Evolutionary conservation across 2,888 invertebrate genomes (phyloP).

Genomic region (Caenorhabditis sp.): DNA sequence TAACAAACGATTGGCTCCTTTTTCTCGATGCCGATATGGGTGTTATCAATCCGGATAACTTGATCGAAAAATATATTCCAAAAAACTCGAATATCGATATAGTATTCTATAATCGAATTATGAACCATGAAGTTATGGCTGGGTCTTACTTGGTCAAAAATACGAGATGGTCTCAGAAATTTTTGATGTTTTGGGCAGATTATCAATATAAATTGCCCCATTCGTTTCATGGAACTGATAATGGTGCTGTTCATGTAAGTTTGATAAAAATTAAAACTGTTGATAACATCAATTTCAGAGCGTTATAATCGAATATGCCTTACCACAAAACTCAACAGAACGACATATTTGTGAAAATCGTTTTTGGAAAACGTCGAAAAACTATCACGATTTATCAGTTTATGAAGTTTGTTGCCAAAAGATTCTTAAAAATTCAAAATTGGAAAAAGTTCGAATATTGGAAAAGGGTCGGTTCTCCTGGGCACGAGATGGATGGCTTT

Average conservation of each 20-base stretch:
- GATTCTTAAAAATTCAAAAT: constrained; percentile 36
- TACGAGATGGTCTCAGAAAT: constrained; percentile 23
- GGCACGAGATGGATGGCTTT: constrained; percentile 57
- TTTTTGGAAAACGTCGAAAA: constrained; percentile 21
- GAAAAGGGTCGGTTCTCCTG: constrained; percentile 44
- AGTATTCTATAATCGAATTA: constrained; percentile 65
- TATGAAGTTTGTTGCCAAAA: constrained; percentile 55
- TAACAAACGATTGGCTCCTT: constrained; percentile 36
- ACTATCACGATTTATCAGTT: constrained; percentile 17
- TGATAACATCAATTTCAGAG: constrained; percentile 25
- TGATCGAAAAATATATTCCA: constrained; percentile 55
- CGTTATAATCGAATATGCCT: constrained; percentile 34
- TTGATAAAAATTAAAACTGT: not conserved
- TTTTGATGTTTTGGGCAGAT: constrained; percentile 44
- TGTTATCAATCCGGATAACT: constrained; percentile 48
- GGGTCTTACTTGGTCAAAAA: constrained; percentile 56
- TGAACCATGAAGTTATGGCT: constrained; percentile 68
- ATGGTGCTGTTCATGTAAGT: constrained; percentile 52
- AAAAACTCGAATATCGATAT: constrained; percentile 37
- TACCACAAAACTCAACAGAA: constrained; percentile 16
- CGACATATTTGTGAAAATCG: constrained; percentile 20
- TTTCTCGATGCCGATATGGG: constrained; percentile 54
- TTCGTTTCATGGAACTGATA: constrained; percentile 51
- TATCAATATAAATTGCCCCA: constrained; percentile 41
- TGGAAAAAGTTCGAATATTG: constrained; percentile 31